These are phyloP conservation scores for Indicator maculatus DNA, from an alignment of 2,113 vertebrate genomes.

Conservation along the genomic window DNA sequence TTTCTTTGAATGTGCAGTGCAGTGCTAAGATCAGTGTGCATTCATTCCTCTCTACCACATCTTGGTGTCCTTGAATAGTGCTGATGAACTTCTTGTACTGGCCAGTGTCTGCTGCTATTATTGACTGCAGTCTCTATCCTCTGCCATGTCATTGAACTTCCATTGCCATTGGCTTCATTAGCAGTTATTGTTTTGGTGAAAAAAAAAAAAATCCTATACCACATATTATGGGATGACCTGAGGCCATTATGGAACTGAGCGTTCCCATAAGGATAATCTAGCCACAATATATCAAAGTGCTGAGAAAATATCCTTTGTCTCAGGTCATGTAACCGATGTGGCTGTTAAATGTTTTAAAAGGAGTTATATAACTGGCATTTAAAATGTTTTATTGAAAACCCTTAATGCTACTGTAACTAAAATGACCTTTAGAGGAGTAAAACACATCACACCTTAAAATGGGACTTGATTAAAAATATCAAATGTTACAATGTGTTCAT, in stretches of 20 bases:
- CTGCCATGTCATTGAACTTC: conserved; percentile 60
- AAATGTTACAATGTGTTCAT: conserved; percentile 12
- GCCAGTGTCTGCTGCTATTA: conserved; percentile 4
- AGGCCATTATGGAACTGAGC: conserved; percentile 42
- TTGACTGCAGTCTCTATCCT: conserved; percentile 40
- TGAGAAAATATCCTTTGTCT: conserved; percentile 73
- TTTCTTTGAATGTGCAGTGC: background rate
- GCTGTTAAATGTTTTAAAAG: conserved; percentile 74
- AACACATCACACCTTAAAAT: conserved; percentile 62
- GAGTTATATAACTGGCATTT: conserved; percentile 73
- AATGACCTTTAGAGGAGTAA: conserved; percentile 60
- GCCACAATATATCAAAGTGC: conserved; percentile 58
- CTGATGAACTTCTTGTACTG: background rate
- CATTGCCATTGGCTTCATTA: conserved; percentile 60
- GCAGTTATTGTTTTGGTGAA: conserved; percentile 59
- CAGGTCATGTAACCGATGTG: conserved; percentile 62
- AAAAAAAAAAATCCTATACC: conserved; percentile 29
- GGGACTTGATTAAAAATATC: conserved; percentile 65
- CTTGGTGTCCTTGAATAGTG: conserved; percentile 26
- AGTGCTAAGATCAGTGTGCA: background rate
- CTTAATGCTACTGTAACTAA: conserved; percentile 66
- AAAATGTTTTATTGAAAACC: conserved; percentile 75
- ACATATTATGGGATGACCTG: conserved; percentile 48
- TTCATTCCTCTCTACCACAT: background rate
- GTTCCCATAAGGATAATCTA: conserved; percentile 64